These are phyloP conservation scores for Tethya wilhelma DNA, from an alignment of 37 sponge, comb jelly and placozoan species.

Conservation along the genomic window DNA sequence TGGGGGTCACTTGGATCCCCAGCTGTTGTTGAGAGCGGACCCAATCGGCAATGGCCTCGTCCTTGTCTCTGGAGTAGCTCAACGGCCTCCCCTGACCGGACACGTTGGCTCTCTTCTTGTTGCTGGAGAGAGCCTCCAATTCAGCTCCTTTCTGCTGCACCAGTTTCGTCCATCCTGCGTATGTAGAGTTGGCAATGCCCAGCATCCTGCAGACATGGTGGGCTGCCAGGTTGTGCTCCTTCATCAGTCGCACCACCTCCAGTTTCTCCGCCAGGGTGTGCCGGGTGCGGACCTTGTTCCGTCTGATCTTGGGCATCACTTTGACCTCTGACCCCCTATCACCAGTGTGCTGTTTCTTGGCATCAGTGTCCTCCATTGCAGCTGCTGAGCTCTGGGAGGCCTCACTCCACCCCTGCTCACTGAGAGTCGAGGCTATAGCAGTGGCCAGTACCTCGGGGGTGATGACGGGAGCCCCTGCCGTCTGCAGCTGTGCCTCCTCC, in stretches of 20 bases:
- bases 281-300: constrained; percentile 25
- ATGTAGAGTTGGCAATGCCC: constrained; percentile 81
- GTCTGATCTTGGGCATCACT: not conserved
- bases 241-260: constrained; percentile 25
- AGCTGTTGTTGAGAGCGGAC: constrained; percentile 34
- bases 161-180: constrained; percentile 81
- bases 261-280: constrained; percentile 82
- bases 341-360: not conserved
- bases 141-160: constrained; percentile 69
- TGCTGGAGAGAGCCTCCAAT: constrained; percentile 54
- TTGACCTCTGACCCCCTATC: not conserved
- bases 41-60: constrained; percentile 75
- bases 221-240: constrained; percentile 57
- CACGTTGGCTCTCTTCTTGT: constrained; percentile 64
- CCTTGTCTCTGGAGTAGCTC: constrained; percentile 62
- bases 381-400: not conserved
- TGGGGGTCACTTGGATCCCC: constrained; percentile 32
- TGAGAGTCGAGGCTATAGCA: constrained; percentile 12
- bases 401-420: not conserved
- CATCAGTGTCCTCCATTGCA: not conserved
- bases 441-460: constrained; percentile 23
- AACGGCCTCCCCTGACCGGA: constrained; percentile 66
- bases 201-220: constrained; percentile 74
- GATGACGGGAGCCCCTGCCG: constrained; percentile 1
- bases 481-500: not conserved